Evolutionary conservation across 1,140 invertebrate genomes (phyloP), one percentile per base, ranked within the genome.

Genomic region (Ceratoteleas bidentatus): DNA sequence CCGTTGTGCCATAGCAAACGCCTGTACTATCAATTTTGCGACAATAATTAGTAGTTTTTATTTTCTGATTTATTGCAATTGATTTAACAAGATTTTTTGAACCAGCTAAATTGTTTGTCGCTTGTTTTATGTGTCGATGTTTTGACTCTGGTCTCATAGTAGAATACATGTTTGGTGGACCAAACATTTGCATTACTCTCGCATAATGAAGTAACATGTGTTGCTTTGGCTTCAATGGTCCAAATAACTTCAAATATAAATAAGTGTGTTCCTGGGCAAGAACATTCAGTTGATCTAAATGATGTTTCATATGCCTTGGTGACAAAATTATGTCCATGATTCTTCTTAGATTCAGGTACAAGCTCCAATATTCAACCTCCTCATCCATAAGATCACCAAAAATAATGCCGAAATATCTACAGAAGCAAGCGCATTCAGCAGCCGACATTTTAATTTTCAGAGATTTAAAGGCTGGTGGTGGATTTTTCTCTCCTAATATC

Each of bases 11-110:
- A n/a, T 50, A 3, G 6, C 10, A 7, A 10, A 6, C 6, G 24
- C 50, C 4, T 33, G 32, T 33, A 33, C 32, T 1, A 33, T 9
- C 2, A 53, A 16, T 53, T 33, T 33, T 33, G 6, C 16, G 11
- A 32, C 11, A 16, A 11, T n/a, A 33, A 33, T 53, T 10, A 11
- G 9, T 9, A 6, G 33, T 53, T 33, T 33, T 6, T 33, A 53
- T 33, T 33, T 33, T 5, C 16, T 53, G 50, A 32, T 33, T 33
- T 8, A 33, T 53, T 5, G 50, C 50, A 53, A 33, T 14, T 6
- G 50, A 53, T 53, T 53, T 53, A 11, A 53, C 24, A 53, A 33
- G 32, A n/a, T 53, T 53, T 5, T 15, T 16, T 10, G 50, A 53
- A 10, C 50, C 50, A 33, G 50, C 50, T 53, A 53, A 53, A 53